Evolutionary conservation across 2,797 vertebrate species (phyloP).

Genomic region (Morus bassanus): DNA sequence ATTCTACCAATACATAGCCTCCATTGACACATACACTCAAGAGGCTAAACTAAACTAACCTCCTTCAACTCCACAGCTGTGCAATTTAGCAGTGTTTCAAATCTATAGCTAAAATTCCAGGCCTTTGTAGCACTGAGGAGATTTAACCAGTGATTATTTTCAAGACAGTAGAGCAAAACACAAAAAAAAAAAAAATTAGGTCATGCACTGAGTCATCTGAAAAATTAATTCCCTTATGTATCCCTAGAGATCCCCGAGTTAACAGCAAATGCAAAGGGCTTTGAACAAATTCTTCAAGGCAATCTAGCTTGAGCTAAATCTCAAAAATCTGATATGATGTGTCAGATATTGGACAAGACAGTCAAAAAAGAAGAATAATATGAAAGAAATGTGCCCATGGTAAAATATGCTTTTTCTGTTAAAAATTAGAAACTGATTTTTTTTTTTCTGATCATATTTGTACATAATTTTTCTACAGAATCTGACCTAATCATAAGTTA

Average conservation of each 20-base stretch:
- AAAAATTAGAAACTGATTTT: neutral
- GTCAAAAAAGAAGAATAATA: neutral
- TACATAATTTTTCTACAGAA: neutral
- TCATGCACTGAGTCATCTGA: neutral
- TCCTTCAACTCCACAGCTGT: neutral
- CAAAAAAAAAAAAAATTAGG: neutral
- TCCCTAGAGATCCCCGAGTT: neutral
- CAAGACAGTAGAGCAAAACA: neutral
- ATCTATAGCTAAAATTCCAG: neutral
- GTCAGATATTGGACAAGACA: neutral
- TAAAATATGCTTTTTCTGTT: neutral
- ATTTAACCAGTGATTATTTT: neutral
- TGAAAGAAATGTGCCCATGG: neutral
- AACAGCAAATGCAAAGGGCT: neutral
- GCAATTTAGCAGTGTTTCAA: neutral
- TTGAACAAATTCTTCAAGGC: neutral
- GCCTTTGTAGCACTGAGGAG: neutral
- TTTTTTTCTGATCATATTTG: neutral
- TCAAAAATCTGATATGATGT: neutral
- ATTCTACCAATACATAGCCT: neutral
- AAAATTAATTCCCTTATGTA: neutral
- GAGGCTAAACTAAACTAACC: neutral
- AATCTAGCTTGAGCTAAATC: neutral
- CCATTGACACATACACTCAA: neutral
- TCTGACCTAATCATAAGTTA: neutral